Base-by-base conservation (phyloP, 1,140 invertebrate species). In the Gonioctena quinquepunctata region DNA sequence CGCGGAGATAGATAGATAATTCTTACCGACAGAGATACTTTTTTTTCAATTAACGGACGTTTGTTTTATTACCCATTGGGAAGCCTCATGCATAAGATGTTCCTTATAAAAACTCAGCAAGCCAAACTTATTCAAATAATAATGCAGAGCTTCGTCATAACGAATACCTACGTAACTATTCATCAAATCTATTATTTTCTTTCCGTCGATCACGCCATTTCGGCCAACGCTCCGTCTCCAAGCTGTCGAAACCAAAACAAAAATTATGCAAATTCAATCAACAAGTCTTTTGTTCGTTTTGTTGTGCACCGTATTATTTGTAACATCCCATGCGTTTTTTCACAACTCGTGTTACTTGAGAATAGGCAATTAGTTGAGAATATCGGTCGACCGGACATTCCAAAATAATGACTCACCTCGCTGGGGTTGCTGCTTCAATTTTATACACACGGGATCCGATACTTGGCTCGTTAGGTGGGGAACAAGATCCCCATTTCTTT, bases 331-430 rank as follows among this genome's bases (percentile, higher is more conserved):
- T 42, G 11, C 33, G 33, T 13, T 59, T 59, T 59, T 59, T 59
- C 23, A 59, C 56, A 59, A 59, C 56, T 25, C 23, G 13, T 25
- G 22, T 59, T 21, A 6, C 23, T 59, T 59, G 19, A 59, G 56
- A 59, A 25, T 59, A n/a, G 19, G 56, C 56, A 22, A 59, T 59
- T 59, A 59, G 56, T 59, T 59, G 13, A n/a, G 22, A 59, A 23
- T 59, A 59, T 59, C 22, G 56, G 56, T 59, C 56, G 56, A 59
- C 56, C 56, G 56, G 56, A 59, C 56, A 59, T 59, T 23, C 56
- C 56, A 59, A n/a, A 25, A 21, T 59, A 59, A 59, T 59, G 56
- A 59, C 23, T 59, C 56, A 59, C 56, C 22, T 59, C 23, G 56
- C 56, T n/a, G 56, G 23, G 19, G 56, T 59, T 59, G 56, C 23